A percentile compares a stretch with the other conserved stretches of the same genome.
Conservation (phyloP, 2,113 vertebrate species). For the Strigops habroptila region DNA sequence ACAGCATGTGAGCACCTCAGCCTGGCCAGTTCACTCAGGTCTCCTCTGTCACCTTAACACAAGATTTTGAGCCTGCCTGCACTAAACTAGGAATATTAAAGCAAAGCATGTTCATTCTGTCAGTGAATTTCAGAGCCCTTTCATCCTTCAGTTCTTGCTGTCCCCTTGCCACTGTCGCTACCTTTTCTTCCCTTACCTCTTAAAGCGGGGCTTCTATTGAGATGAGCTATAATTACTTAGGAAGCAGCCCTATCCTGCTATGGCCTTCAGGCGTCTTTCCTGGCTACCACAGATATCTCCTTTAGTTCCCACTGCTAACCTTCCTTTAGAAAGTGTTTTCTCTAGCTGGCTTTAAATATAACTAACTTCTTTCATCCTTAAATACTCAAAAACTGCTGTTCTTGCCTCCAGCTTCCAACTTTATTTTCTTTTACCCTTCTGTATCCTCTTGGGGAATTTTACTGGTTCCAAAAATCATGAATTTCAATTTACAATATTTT, state of each 20-base stretch:
- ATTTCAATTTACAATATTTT: conserved; percentile 36
- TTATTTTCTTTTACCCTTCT: conserved; percentile 23
- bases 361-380: conserved; percentile 45
- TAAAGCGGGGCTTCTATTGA: not conserved
- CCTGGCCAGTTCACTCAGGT: not conserved
- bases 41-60: not conserved
- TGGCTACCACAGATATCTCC: not conserved
- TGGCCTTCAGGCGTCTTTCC: conserved; percentile 31
- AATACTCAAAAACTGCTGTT: conserved; percentile 45
- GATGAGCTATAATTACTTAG: not conserved
- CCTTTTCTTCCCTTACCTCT: not conserved
- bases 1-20: not conserved
- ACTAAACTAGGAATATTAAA: not conserved
- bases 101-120: not conserved
- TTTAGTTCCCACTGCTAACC: conserved; percentile 21
- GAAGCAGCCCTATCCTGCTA: not conserved
- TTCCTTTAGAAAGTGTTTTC: conserved; percentile 37
- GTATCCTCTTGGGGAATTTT: not conserved
- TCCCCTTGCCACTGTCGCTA: not conserved
- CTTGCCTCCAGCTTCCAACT: conserved; percentile 21
- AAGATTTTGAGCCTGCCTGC: not conserved
- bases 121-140: not conserved
- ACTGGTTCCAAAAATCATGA: not conserved
- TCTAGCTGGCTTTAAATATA: conserved; percentile 24
- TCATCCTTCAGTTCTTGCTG: not conserved